These are phyloP conservation scores for Macrostomum cliftonense DNA, from an alignment of 2,888 invertebrate species.

Conservation along the genomic window DNA sequence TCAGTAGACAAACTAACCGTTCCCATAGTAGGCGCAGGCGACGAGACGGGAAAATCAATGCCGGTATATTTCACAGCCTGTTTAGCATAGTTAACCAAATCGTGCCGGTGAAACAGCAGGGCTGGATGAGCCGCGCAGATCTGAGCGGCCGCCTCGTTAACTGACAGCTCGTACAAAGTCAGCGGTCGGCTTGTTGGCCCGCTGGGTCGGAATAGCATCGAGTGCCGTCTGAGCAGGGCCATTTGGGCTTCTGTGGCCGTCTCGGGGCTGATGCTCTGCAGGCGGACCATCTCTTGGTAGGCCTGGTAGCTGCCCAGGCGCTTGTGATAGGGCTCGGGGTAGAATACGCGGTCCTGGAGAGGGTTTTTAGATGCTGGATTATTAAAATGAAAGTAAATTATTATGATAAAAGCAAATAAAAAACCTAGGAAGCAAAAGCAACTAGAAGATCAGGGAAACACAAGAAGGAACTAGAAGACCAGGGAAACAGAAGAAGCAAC, in stretches of 20 bases:
- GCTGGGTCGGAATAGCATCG: slow-evolving; percentile 9
- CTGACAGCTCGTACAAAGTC: slow-evolving; percentile 5
- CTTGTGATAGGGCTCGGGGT: slow-evolving; percentile 9
- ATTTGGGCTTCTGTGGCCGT: background rate
- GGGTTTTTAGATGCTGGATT: no score
- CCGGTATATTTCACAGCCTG: slow-evolving; percentile 6
- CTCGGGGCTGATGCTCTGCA: slow-evolving; percentile 6
- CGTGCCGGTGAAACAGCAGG: slow-evolving; percentile 10
- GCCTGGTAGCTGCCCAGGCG: slow-evolving; percentile 6
- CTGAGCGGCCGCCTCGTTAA: slow-evolving; percentile 11
- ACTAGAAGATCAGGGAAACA: no score
- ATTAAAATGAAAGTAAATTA: no score
- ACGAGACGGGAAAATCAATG: slow-evolving; percentile 3
- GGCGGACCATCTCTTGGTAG: slow-evolving; percentile 8
- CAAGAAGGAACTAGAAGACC: no score
- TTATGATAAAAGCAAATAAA: no score
- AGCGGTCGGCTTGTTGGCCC: slow-evolving; percentile 8
- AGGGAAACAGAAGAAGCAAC: no score
- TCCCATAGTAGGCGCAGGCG: no score
- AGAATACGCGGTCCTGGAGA: slow-evolving; percentile 3
- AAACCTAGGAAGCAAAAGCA: no score
- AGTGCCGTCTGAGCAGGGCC: slow-evolving; percentile 5
- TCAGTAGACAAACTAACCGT: no score
- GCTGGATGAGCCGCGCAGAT: slow-evolving; percentile 9
- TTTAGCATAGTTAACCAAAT: slow-evolving; percentile 5